Conservation (phyloP, 2,113 vertebrate genomes). For the Pleuronectes platessa region DNA sequence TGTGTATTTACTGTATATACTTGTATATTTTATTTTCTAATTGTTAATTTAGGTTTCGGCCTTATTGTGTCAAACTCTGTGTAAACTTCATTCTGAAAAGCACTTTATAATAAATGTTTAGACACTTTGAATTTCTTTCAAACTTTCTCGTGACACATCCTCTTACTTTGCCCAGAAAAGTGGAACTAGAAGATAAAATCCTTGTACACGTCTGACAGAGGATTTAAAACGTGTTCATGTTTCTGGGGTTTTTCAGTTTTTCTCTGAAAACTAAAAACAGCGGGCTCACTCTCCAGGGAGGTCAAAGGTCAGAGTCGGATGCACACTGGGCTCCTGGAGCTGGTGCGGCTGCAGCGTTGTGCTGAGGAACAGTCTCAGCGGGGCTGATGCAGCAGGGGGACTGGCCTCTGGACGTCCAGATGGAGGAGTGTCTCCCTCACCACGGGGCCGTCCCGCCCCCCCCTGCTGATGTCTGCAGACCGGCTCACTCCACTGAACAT, state of each 20-base stretch:
- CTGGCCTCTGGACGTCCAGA: constrained; percentile 43
- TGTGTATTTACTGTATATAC: no score
- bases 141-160: no score
- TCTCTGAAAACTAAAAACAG: neutral
- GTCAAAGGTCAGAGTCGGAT: constrained; percentile 23
- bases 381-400: neutral
- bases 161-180: no score
- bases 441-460: neutral
- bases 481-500: constrained; percentile 17
- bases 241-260: neutral
- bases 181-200: no score
- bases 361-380: neutral
- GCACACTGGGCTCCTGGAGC: neutral
- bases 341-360: neutral
- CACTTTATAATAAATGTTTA: no score
- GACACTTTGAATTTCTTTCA: no score
- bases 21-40: neutral
- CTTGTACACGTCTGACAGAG: no score
- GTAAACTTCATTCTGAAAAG: no score
- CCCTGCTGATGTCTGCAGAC: constrained; percentile 1
- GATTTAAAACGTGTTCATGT: neutral
- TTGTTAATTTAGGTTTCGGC: no score
- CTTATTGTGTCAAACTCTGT: no score
- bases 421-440: constrained; percentile 11
- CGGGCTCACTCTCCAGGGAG: neutral